phyloP scores from a whole-genome alignment of 1,140 invertebrate species.

The Aphelinus certus region DNA sequence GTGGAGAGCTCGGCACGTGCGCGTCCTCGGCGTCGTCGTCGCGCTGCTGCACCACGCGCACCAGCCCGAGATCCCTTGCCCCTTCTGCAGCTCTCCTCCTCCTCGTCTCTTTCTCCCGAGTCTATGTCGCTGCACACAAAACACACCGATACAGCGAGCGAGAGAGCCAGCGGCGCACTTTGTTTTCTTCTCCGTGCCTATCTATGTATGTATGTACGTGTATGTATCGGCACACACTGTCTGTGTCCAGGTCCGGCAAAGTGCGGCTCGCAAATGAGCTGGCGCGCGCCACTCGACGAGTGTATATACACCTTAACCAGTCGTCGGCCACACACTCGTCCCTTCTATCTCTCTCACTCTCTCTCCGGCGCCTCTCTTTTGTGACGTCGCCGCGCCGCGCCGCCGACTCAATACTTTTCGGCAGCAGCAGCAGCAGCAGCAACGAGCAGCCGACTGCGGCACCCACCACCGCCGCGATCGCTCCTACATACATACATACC shows the following conservation, averaged over 20 bases:
- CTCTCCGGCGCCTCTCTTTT: constrained; percentile 64
- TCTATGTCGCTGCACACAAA: too few species aligned
- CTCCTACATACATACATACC: background rate
- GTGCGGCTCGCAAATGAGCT: too few species aligned
- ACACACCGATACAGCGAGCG: too few species aligned
- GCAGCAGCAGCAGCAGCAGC: background rate
- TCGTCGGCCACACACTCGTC: constrained; percentile 16
- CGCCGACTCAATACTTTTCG: constrained; percentile 65
- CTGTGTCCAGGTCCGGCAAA: too few species aligned
- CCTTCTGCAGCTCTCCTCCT: background rate
- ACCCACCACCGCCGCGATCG: background rate
- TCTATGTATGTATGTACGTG: too few species aligned
- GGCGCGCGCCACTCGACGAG: too few species aligned
- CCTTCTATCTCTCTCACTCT: constrained; percentile 56
- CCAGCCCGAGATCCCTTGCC: background rate
- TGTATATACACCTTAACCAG: too few species aligned
- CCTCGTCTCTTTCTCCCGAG: too few species aligned
- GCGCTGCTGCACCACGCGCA: background rate
- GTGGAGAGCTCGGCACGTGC: too few species aligned
- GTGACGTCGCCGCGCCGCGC: constrained; percentile 56
- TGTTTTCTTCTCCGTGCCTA: too few species aligned
- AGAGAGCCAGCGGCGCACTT: too few species aligned
- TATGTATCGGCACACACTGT: too few species aligned
- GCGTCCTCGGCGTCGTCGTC: background rate
- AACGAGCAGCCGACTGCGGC: background rate